Percentiles rank a stretch among this genome's conserved stretches.
Conservation (phyloP, 2,888 invertebrate species). For the Himalopsyche japonica region DNA sequence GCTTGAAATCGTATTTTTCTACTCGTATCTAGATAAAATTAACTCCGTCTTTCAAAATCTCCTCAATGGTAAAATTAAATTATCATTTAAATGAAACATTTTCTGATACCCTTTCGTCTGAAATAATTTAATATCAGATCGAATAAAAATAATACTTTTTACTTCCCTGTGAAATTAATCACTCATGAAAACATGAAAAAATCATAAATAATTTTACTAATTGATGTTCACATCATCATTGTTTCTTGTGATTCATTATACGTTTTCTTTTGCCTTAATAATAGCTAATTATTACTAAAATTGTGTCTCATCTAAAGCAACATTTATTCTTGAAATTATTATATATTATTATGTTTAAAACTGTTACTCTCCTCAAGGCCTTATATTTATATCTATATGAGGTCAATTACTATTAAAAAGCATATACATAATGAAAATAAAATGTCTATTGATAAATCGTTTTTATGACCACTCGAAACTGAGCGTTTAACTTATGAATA, state of each 20-base stretch:
- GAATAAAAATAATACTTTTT: no score
- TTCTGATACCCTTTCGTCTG: no score
- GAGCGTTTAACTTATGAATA: conserved; percentile 10
- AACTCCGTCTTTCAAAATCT: background rate
- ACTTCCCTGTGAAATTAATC: no score
- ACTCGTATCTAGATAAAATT: background rate
- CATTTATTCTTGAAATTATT: no score
- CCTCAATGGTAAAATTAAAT: background rate
- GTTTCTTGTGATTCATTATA: no score
- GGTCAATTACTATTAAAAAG: conserved; percentile 1
- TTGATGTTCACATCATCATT: no score
- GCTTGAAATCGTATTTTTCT: background rate
- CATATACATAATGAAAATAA: background rate
- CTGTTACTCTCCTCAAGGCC: background rate
- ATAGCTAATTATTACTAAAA: no score
- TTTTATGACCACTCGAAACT: conserved; percentile 1
- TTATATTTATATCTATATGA: conserved; percentile 1
- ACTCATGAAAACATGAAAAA: no score
- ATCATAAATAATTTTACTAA: no score
- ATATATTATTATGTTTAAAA: background rate
- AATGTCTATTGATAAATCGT: background rate
- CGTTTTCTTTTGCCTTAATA: no score
- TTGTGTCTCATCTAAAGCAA: no score
- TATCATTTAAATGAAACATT: background rate
- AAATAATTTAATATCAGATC: no score